These are phyloP conservation scores for Parauchenoglanis punctatus DNA, from an alignment of 2,797 vertebrate genomes.

Conservation along the genomic window DNA sequence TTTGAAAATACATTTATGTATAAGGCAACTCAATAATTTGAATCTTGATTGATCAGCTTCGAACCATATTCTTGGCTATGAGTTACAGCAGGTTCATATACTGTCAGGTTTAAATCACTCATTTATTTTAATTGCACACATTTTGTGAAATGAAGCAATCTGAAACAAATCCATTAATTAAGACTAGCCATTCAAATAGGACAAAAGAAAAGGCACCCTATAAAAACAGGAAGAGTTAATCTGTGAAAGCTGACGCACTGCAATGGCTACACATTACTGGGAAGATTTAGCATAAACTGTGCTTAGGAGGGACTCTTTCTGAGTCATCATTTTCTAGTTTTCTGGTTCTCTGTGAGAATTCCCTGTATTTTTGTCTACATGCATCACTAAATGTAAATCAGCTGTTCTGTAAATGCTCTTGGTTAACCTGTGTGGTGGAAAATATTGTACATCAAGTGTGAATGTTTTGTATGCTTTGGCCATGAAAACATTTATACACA, in stretches of 20 bases:
- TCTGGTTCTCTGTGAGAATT: neutral
- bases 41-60: neutral
- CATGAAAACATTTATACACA: neutral
- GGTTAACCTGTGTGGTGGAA: neutral
- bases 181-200: neutral
- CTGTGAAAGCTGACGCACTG: neutral
- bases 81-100: neutral
- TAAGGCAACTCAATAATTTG: neutral
- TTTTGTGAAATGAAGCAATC: neutral
- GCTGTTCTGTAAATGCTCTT: neutral
- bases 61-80: neutral
- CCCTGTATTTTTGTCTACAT: neutral
- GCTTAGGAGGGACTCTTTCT: neutral
- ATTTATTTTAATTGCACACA: neutral
- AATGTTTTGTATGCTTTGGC: neutral
- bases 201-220: neutral
- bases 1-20: too few species aligned
- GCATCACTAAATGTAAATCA: neutral
- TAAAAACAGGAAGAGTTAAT: neutral
- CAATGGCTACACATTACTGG: neutral
- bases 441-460: neutral
- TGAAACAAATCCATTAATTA: neutral
- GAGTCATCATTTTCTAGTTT: neutral
- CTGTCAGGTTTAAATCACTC: neutral
- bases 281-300: neutral